phyloP scores from a whole-genome alignment of 2,888 invertebrate species.

The Abrostola tripartita region DNA sequence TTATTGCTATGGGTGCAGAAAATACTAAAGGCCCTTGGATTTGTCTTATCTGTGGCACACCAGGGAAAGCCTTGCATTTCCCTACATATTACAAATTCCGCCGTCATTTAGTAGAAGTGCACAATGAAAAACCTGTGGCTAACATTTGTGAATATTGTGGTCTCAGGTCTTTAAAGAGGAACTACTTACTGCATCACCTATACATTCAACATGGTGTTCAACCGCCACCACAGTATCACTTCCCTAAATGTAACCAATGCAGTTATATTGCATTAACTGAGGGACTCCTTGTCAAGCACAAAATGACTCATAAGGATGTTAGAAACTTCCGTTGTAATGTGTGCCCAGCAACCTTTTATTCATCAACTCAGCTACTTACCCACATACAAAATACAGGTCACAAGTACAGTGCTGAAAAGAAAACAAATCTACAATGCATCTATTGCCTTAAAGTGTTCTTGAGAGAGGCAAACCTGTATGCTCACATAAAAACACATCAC shows the following conservation, averaged over 20 bases:
- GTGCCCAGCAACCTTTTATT: conserved; percentile 86
- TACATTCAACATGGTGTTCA: conserved; percentile 93
- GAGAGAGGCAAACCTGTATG: conserved; percentile 91
- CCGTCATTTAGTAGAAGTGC: conserved; percentile 94
- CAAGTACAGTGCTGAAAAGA: conserved; percentile 79
- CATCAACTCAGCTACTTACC: conserved; percentile 74
- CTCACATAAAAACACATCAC: conserved; percentile 91
- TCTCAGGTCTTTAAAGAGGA: conserved; percentile 91
- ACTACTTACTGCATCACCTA: conserved; percentile 93
- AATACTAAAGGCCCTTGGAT: conserved; percentile 93
- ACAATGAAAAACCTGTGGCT: conserved; percentile 92
- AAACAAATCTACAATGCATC: conserved; percentile 89
- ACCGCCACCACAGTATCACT: conserved; percentile 91
- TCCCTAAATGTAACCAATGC: conserved; percentile 94
- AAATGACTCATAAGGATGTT: conserved; percentile 88
- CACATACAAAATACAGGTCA: conserved; percentile 89
- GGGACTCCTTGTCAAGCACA: conserved; percentile 91
- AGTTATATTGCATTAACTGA: conserved; percentile 93
- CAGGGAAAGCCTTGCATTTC: conserved; percentile 91
- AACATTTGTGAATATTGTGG: conserved; percentile 96
- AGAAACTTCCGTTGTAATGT: conserved; percentile 86
- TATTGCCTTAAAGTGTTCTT: conserved; percentile 93
- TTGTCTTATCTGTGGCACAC: conserved; percentile 92
- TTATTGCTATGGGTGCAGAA: conserved; percentile 89
- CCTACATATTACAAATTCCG: conserved; percentile 93